Percentiles rank a stretch among this genome's conserved stretches.
These are phyloP conservation scores for Dasyprocta punctata DNA, from an alignment of 2,113 vertebrate genomes.

Conservation along the genomic window DNA sequence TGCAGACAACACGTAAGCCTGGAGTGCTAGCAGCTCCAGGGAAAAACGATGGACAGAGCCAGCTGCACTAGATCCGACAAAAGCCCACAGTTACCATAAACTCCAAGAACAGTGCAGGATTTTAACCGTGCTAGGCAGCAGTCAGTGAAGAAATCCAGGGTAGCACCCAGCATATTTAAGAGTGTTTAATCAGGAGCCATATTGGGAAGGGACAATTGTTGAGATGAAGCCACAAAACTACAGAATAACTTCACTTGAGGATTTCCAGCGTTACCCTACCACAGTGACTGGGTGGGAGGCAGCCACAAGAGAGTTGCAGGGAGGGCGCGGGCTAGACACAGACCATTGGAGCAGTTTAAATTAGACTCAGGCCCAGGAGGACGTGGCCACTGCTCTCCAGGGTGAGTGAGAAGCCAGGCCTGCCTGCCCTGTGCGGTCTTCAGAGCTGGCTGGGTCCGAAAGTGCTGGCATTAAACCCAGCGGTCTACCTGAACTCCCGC, in stretches of 20 bases:
- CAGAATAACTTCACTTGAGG: not conserved
- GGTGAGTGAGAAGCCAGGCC: not conserved
- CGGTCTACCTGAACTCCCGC: not conserved
- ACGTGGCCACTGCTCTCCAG: not conserved
- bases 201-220: not conserved
- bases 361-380: not conserved
- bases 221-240: not conserved
- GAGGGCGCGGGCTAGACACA: not conserved
- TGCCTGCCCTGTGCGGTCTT: not conserved
- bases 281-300: not conserved
- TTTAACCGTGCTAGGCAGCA: not conserved
- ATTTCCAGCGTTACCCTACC: not conserved
- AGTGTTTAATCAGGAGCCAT: not conserved
- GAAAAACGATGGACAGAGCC: not conserved
- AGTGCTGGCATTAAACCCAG: not conserved
- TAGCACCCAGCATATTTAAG: not conserved
- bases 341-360: not conserved
- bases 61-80: not conserved
- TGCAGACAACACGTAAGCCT: not conserved
- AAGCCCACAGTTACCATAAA: not conserved
- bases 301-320: not conserved
- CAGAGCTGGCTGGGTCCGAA: not conserved
- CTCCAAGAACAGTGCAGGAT: not conserved
- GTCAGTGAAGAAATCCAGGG: not conserved
- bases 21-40: not conserved